Percentiles rank a stretch among this genome's conserved stretches.
These are phyloP conservation scores for Eublepharis macularius DNA, from an alignment of 2,113 vertebrate species.

Conservation along the genomic window DNA sequence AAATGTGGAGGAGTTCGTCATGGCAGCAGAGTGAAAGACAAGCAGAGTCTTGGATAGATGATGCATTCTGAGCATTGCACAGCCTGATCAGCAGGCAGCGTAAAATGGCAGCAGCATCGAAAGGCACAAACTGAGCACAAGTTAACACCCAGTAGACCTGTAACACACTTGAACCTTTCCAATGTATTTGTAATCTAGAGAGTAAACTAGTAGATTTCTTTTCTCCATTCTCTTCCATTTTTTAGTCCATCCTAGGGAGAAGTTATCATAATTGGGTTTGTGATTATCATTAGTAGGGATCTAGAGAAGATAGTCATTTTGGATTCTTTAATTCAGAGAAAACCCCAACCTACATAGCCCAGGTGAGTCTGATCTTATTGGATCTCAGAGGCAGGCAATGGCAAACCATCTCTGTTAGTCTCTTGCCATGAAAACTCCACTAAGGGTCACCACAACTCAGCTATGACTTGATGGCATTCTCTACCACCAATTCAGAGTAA, in stretches of 20 bases:
- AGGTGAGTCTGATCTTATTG: no score
- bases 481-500: no score
- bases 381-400: no score
- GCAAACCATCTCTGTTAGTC: no score
- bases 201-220: background rate
- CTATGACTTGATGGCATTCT: no score
- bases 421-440: no score
- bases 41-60: background rate
- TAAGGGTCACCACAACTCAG: no score
- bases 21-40: conserved; percentile 4
- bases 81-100: background rate
- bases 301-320: background rate
- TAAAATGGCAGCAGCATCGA: background rate
- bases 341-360: no score
- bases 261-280: background rate
- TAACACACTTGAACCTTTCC: background rate
- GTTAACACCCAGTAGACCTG: background rate
- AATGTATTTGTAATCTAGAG: background rate
- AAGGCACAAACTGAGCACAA: background rate
- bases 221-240: background rate
- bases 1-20: background rate
- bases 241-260: background rate
- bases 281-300: background rate
- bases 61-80: background rate
- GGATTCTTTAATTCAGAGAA: background rate